Base-by-base conservation (phyloP, 1,140 invertebrate genomes). In the Helicoverpa zea region DNA sequence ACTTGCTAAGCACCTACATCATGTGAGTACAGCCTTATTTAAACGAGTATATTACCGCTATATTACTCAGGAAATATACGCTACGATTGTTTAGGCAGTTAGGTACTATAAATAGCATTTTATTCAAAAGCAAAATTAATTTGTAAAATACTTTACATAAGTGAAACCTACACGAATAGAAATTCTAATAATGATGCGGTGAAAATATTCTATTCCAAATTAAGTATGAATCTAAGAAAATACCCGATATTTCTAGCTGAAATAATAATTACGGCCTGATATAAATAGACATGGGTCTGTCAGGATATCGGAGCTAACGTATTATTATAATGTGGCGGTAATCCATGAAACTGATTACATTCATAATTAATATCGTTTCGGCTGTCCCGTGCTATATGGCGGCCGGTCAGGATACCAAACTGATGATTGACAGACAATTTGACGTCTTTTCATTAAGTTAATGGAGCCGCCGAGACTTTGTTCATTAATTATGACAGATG, bases 401-500 rank as follows among this genome's bases (percentile, higher is more conserved):
- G 47, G 11, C 16, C n/a, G 29, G 58, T 43, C 56, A 35, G 66
- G 58, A 73, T 73, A 43, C 47, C 29, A 52, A 23, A 49, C 52
- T 66, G 51, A 61, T 81, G 85, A 86, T 80, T 84, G 87, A 88
- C 82, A 54, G 86, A 81, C 82, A 79, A 64, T 73, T 80, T 70
- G 84, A 86, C 84, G 81, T 84, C 58, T 75, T 59, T 83, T 88
- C 82, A 81, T 87, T 87, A 85, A 75, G 75, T 79, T 86, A 87
- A 87, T 87, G 85, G 83, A 86, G 80, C 83, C 56, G 63, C 63
- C n/a, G 76, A 78, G 73, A 66, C 75, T 79, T 66, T 79, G 70
- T 77, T 80, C 85, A 84, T 86, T 87, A 88, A 88, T 88, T 79
- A 88, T 83, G 87, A 85, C 85, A 68, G 83, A 84, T 87, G 83